These are phyloP conservation scores for Ecdyonurus torrentis DNA, from an alignment of 2,888 invertebrate genomes.

Conservation along the genomic window DNA sequence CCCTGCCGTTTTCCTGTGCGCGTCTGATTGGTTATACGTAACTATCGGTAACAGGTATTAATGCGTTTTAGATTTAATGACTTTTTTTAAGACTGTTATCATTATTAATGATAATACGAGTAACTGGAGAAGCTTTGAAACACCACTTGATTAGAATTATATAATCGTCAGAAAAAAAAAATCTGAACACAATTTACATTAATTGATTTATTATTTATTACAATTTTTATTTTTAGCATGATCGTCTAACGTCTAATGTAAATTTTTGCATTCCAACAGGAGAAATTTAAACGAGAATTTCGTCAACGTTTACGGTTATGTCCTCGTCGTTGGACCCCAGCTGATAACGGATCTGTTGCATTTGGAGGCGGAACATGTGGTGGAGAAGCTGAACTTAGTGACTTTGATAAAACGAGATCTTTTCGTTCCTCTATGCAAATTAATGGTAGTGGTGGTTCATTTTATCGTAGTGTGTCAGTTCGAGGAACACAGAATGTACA, in stretches of 20 bases:
- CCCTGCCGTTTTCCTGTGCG: no score
- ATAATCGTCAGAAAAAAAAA: no score
- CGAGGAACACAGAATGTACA: conserved; percentile 5
- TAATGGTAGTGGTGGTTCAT: conserved; percentile 1
- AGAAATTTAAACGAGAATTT: conserved; percentile 64
- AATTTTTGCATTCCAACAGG: conserved; percentile 31
- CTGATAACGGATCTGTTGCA: neutral
- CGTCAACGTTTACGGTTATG: conserved; percentile 39
- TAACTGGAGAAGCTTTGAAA: no score
- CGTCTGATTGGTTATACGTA: no score
- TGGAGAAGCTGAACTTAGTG: neutral
- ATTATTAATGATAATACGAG: no score
- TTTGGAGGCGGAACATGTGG: neutral
- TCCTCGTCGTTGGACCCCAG: neutral
- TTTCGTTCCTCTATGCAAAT: neutral
- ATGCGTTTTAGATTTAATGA: no score
- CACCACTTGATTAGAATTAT: no score
- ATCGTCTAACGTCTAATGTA: neutral
- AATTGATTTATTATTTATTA: neutral
- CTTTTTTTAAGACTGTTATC: no score
- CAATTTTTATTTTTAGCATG: neutral
- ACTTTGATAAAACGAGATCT: conserved; percentile 1
- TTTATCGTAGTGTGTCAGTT: neutral
- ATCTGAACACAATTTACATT: neutral
- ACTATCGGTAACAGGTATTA: no score